These are phyloP conservation scores for Bombus superbus DNA, from an alignment of 1,140 invertebrate genomes.

Conservation along the genomic window DNA sequence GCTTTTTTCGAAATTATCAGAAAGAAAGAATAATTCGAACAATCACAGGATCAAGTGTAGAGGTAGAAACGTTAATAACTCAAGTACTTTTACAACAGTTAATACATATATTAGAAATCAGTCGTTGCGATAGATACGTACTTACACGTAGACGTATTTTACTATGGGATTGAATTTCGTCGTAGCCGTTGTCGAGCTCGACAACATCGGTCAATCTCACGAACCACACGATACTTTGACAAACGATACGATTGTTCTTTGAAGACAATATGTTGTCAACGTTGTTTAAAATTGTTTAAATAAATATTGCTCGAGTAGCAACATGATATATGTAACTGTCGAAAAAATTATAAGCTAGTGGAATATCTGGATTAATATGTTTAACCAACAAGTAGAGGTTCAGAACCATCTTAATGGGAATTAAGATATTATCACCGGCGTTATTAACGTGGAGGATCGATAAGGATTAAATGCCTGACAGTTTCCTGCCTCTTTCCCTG, in stretches of 20 bases:
- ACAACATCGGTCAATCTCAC: not conserved
- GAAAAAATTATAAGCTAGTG: not conserved
- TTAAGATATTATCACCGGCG: not conserved
- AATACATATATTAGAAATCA: conserved; percentile 6
- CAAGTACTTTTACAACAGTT: not conserved
- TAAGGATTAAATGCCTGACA: not conserved
- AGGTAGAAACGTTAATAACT: not conserved
- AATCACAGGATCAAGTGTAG: not conserved
- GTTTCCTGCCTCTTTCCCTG: no score
- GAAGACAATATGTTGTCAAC: not conserved
- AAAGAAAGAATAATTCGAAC: not conserved
- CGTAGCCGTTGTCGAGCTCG: no score
- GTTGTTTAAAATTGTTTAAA: not conserved
- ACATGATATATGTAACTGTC: not conserved
- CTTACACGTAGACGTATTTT: not conserved
- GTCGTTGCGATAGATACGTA: not conserved
- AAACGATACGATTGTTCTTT: not conserved
- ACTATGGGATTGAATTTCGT: not conserved
- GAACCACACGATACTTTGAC: not conserved
- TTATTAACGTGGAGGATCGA: conserved; percentile 7
- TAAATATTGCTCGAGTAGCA: not conserved
- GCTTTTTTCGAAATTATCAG: no score
- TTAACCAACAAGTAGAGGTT: not conserved
- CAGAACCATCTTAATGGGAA: not conserved
- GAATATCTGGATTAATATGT: not conserved